Percentiles rank a stretch among this genome's conserved stretches.
phyloP scores from a whole-genome alignment of 1,140 invertebrate genomes.

The Hyphantria cunea region DNA sequence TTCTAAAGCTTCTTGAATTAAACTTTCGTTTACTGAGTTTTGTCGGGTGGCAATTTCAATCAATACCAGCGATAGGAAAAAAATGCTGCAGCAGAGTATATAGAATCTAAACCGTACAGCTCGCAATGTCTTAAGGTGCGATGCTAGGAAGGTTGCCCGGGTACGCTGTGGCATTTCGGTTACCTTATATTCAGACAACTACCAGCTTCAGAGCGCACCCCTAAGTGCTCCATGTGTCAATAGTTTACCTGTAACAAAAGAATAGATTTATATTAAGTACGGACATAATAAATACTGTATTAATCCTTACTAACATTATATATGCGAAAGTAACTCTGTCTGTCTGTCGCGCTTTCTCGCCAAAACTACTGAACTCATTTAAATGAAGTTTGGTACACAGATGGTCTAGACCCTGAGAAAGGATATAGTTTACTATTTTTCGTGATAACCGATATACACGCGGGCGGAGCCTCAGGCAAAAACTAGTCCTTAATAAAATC shows the following conservation, averaged over 20 bases:
- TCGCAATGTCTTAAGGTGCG: constrained; percentile 39
- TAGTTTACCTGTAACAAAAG: constrained; percentile 9
- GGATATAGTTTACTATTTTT: too few species aligned
- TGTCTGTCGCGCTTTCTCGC: too few species aligned
- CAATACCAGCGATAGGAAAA: constrained; percentile 41
- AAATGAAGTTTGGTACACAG: too few species aligned
- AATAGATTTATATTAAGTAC: background rate
- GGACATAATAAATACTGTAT: too few species aligned
- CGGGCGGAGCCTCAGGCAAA: too few species aligned
- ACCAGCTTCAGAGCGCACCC: background rate
- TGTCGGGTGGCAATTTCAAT: constrained; percentile 23
- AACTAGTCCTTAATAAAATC: too few species aligned
- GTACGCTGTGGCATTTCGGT: constrained; percentile 40
- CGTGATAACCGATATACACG: too few species aligned
- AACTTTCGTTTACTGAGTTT: constrained; percentile 36
- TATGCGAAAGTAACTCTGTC: too few species aligned
- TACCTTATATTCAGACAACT: constrained; percentile 42
- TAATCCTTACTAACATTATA: too few species aligned
- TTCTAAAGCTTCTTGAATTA: constrained; percentile 53
- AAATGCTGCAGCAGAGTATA: constrained; percentile 45
- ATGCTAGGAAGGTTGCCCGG: constrained; percentile 28
- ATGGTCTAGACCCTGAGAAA: too few species aligned
- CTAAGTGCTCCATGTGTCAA: background rate
- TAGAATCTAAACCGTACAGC: constrained; percentile 46
- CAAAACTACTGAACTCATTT: too few species aligned